Base-by-base conservation (phyloP, 2,113 vertebrate species). In the Tinamus guttatus region DNA sequence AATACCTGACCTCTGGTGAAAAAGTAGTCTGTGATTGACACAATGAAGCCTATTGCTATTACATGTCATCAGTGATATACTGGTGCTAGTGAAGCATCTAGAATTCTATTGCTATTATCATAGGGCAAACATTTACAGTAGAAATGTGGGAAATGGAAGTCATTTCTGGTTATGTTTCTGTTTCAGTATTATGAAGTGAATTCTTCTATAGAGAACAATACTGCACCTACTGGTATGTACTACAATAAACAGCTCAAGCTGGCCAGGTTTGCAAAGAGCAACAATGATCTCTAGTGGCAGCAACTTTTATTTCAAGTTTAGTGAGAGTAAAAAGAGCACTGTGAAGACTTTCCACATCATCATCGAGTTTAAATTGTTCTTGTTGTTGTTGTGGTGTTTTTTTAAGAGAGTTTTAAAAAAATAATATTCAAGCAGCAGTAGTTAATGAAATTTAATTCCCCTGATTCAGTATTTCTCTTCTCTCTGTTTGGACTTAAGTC, bases 201-300 rank as follows among this genome's bases (percentile, higher is more conserved):
- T 86, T 94, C 30, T 80, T 32, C 18, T 47, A 6, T 49, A 28
- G 87, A 90, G 45, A 89, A 8, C 21, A 77, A 62, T 11, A 82
- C 41, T 63, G 30, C 18, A 87, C 4, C 21, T 69, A 22, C 8
- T 14, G 11, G 20, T 47, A 41, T 0, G 2, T 69, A 47, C 16
- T 54, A 71, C 65, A 75, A 24, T 3, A 14, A 85, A 36, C 6
- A 11, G 28, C 40, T 34, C 24, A 38, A 7, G 32, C 21, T 78
- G 30, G 8, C 4, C 7, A 51, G 19, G 82, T 74, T 74, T 94
- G 38, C n/a, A 40, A 98, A 98, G 98, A 85, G 74, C 97, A 98
- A 97, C 86, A 81, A 24, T 94, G 98, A 94, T 87, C 98, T 97
- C 98, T 98, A 97, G 97, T 98, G 98, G 96, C 36, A 78, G 41